A percentile compares a stretch with the other conserved stretches of the same genome.
Conservation (phyloP, 1,140 invertebrate species). For the Brachionus koreanus region DNA sequence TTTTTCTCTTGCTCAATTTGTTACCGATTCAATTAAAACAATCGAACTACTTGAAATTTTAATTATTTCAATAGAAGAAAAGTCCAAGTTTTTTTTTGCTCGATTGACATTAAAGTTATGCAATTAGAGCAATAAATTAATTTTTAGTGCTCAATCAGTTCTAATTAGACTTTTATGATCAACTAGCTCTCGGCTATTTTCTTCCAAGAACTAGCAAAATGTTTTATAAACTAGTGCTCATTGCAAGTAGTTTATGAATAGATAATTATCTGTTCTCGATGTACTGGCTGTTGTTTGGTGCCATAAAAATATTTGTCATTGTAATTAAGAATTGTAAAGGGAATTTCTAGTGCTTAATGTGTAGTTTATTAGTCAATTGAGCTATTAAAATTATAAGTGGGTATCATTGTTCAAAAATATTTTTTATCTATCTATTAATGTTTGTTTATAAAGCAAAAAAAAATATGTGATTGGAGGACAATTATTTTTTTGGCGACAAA, state of each 20-base stretch:
- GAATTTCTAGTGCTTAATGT: background rate
- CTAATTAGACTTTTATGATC: conserved; percentile 8
- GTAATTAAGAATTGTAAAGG: background rate
- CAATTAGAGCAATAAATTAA: conserved; percentile 8
- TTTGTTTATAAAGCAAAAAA: background rate
- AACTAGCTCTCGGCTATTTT: background rate
- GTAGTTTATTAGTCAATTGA: background rate
- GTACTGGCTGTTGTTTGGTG: background rate
- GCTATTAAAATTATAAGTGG: background rate
- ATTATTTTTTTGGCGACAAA: background rate
- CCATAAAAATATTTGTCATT: conserved; percentile 9
- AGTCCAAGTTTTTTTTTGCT: background rate
- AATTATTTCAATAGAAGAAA: conserved; percentile 5
- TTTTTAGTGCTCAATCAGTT: conserved; percentile 10
- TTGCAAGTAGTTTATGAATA: background rate
- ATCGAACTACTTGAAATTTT: conserved; percentile 21
- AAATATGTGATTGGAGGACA: background rate
- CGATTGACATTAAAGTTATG: conserved; percentile 25
- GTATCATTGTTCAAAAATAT: background rate
- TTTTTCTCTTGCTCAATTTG: conserved; percentile 6
- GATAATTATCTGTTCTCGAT: background rate
- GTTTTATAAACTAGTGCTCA: background rate
- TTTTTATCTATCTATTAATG: background rate
- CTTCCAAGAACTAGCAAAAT: background rate
- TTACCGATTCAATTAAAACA: conserved; percentile 27